Evolutionary conservation across 2,888 invertebrate species (phyloP).

Genomic region (Caenorhabditis sulstoni): DNA sequence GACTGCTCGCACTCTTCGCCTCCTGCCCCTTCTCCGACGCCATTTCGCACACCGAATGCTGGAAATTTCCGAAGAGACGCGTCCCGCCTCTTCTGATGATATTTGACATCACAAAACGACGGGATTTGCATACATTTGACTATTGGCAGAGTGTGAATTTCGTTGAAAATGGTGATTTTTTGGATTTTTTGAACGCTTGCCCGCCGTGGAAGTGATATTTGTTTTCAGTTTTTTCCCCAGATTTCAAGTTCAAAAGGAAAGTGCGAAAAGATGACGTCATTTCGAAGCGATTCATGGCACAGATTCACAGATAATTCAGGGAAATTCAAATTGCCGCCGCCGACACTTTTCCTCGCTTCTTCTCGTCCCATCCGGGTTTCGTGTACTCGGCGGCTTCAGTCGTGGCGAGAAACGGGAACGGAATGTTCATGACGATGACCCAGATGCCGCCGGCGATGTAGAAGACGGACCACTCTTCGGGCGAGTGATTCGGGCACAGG

Average conservation of each 20-base stretch:
- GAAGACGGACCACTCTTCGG: conserved; percentile 48
- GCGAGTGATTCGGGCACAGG: conserved; percentile 45
- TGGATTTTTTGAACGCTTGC: conserved; percentile 7
- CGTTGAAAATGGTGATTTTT: conserved; percentile 39
- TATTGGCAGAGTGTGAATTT: conserved; percentile 9
- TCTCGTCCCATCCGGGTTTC: conserved; percentile 42
- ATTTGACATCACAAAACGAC: conserved; percentile 24
- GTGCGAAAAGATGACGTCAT: no score
- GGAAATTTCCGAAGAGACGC: conserved; percentile 12
- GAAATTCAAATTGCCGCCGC: conserved; percentile 14
- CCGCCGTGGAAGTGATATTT: neutral
- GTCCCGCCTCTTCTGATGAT: conserved; percentile 14
- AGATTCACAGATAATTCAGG: no score
- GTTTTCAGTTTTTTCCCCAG: no score
- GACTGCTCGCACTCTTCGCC: neutral
- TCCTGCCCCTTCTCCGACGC: conserved; percentile 7
- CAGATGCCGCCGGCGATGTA: conserved; percentile 36
- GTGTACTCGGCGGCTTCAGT: conserved; percentile 44
- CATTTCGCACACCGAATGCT: no score
- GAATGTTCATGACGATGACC: conserved; percentile 50
- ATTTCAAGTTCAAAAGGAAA: neutral
- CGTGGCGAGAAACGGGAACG: conserved; percentile 46
- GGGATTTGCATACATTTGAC: conserved; percentile 36
- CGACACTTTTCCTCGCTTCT: neutral
- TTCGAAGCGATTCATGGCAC: no score